Evolutionary conservation across 2,113 vertebrate species (phyloP).

Genomic region (Symphodus melops): DNA sequence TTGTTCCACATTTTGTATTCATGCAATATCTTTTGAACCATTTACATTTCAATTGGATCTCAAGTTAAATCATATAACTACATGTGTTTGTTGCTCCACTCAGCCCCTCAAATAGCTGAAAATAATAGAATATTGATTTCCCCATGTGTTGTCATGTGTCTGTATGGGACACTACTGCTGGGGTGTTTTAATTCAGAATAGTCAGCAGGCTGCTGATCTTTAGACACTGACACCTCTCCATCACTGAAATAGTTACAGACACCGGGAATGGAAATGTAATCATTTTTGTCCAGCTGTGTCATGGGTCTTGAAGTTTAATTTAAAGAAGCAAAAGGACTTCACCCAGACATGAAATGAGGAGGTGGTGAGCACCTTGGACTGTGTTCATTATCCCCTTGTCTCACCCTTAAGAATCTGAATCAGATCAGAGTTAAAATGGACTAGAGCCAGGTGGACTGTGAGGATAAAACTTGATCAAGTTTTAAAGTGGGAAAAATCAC

Average conservation of each 20-base stretch:
- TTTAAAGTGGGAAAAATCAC: not conserved
- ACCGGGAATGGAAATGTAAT: conserved; percentile 58
- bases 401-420: conserved; percentile 29
- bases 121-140: conserved; percentile 64
- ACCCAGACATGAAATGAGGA: conserved; percentile 43
- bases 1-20: not conserved
- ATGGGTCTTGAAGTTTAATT: not conserved
- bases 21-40: not conserved
- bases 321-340: conserved; percentile 34
- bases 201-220: conserved; percentile 1
- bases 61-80: not conserved
- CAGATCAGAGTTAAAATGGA: conserved; percentile 9
- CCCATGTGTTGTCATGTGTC: not conserved
- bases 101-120: conserved; percentile 4
- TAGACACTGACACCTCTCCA: conserved; percentile 21
- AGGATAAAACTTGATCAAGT: not conserved
- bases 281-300: conserved; percentile 48
- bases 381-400: conserved; percentile 47
- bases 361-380: conserved; percentile 28
- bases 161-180: conserved; percentile 4
- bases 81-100: not conserved
- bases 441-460: not conserved
- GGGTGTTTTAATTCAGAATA: conserved; percentile 35
- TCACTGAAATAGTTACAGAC: conserved; percentile 40
- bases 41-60: not conserved